A percentile compares a stretch with the other conserved stretches of the same genome.
Evolutionary conservation across 1,140 invertebrate genomes (phyloP).

Genomic region (Lordiphosa clarofinis): DNA sequence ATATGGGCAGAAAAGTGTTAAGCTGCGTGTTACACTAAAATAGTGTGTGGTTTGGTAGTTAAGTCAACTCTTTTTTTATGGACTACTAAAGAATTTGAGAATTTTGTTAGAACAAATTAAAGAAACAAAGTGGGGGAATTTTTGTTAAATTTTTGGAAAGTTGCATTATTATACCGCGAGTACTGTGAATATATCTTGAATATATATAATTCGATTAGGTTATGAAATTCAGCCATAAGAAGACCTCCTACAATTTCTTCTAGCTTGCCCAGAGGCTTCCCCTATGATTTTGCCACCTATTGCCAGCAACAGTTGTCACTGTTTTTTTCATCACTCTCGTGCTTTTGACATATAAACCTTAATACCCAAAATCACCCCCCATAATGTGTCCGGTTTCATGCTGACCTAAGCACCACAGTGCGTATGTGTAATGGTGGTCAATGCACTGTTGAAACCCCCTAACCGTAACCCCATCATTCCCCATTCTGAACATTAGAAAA

Average conservation of each 20-base stretch:
- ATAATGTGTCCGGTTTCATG: neutral
- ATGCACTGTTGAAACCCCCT: slow-evolving; percentile 32
- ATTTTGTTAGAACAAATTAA: too few relatives aligned
- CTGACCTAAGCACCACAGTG: slow-evolving; percentile 25
- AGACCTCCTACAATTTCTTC: too few relatives aligned
- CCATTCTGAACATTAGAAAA: neutral
- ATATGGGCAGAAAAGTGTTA: slow-evolving; percentile 30
- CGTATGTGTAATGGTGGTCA: slow-evolving; percentile 66
- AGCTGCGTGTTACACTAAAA: slow-evolving; percentile 16
- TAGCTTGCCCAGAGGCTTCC: too few relatives aligned
- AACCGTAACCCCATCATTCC: slow-evolving; percentile 26
- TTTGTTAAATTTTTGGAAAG: too few relatives aligned
- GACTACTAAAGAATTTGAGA: neutral
- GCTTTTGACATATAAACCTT: slow-evolving; percentile 66
- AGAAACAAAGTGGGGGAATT: too few relatives aligned
- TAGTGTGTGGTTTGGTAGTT: neutral
- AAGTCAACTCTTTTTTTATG: neutral
- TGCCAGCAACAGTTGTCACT: slow-evolving; percentile 29
- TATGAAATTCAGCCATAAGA: too few relatives aligned
- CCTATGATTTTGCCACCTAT: too few relatives aligned
- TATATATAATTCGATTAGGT: too few relatives aligned
- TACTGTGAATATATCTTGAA: too few relatives aligned
- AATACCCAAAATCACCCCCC: slow-evolving; percentile 44
- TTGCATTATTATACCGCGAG: too few relatives aligned
- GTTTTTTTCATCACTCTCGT: neutral